Evolutionary conservation across 2,888 invertebrate species (phyloP).

Genomic region (Eilema depressum): DNA sequence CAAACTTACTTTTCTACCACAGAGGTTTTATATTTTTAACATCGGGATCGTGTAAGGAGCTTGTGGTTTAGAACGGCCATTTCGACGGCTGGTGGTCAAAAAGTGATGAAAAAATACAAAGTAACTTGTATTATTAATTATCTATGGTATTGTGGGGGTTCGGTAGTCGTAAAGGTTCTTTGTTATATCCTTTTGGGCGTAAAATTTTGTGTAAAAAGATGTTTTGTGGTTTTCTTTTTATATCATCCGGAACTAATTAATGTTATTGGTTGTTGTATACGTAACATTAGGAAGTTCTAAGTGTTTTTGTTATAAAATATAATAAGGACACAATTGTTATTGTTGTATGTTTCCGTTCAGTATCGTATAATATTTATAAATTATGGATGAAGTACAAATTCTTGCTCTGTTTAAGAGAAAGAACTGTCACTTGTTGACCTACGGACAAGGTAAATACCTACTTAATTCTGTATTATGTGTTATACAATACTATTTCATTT

Average conservation of each 20-base stretch:
- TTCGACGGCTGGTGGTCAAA: slow-evolving; percentile 32
- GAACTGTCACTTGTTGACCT: background rate
- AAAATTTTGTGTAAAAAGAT: slow-evolving; percentile 22
- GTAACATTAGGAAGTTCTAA: slow-evolving; percentile 11
- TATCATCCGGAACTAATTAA: slow-evolving; percentile 27
- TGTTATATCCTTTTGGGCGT: slow-evolving; percentile 21
- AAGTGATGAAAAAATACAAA: slow-evolving; percentile 33
- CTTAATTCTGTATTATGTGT: no score
- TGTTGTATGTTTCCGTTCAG: background rate
- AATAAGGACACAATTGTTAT: slow-evolving; percentile 9
- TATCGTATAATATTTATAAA: background rate
- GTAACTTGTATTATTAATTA: slow-evolving; percentile 17
- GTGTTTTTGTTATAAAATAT: slow-evolving; percentile 4
- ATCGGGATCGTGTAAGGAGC: slow-evolving; percentile 13
- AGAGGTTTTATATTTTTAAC: slow-evolving; percentile 17
- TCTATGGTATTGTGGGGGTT: slow-evolving; percentile 13
- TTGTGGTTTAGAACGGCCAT: slow-evolving; percentile 25
- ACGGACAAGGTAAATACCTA: no score
- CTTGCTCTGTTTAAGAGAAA: background rate
- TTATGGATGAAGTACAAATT: background rate
- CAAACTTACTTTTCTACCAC: slow-evolving; percentile 13
- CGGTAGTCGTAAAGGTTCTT: slow-evolving; percentile 17
- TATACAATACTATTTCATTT: no score
- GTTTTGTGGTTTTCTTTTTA: slow-evolving; percentile 27
- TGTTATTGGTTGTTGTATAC: slow-evolving; percentile 11